Conservation (phyloP, 2,888 invertebrate species). For the Heteromurus nitidus region DNA sequence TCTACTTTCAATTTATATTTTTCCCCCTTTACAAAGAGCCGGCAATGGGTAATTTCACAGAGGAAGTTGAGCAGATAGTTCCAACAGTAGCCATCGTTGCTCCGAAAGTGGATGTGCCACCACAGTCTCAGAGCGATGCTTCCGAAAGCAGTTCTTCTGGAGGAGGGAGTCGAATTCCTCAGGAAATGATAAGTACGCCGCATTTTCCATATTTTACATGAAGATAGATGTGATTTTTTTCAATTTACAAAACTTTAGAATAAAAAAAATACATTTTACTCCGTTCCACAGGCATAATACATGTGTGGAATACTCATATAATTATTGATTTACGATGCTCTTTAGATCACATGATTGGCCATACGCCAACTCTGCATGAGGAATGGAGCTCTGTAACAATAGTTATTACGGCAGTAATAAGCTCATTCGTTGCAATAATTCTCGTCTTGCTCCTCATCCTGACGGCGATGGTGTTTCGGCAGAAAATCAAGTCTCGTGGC, state of each 20-base stretch:
- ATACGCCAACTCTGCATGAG: constrained; percentile 65
- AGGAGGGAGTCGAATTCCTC: constrained; percentile 55
- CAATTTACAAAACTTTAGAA: constrained; percentile 1
- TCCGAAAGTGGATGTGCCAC: constrained; percentile 30
- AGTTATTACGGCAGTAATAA: constrained; percentile 72
- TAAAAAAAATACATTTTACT: constrained; percentile 11
- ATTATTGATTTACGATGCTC: constrained; percentile 52
- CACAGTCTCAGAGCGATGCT: constrained; percentile 60
- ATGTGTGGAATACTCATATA: constrained; percentile 23
- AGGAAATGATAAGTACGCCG: constrained; percentile 63
- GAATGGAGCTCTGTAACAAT: constrained; percentile 73
- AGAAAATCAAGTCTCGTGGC: constrained; percentile 66
- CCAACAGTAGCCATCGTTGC: constrained; percentile 9
- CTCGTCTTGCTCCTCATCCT: constrained; percentile 72
- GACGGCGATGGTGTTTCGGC: constrained; percentile 72
- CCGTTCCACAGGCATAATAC: constrained; percentile 10
- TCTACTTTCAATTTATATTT: constrained; percentile 36
- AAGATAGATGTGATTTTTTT: not conserved
- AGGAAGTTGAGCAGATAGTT: constrained; percentile 50
- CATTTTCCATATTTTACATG: constrained; percentile 31
- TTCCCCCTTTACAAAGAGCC: constrained; percentile 51
- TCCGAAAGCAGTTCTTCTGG: constrained; percentile 52
- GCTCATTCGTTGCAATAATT: constrained; percentile 73
- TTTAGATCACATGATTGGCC: constrained; percentile 65
- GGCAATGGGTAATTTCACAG: constrained; percentile 68